phyloP scores from a whole-genome alignment of 2,797 vertebrate genomes.

The Siniperca undulata region DNA sequence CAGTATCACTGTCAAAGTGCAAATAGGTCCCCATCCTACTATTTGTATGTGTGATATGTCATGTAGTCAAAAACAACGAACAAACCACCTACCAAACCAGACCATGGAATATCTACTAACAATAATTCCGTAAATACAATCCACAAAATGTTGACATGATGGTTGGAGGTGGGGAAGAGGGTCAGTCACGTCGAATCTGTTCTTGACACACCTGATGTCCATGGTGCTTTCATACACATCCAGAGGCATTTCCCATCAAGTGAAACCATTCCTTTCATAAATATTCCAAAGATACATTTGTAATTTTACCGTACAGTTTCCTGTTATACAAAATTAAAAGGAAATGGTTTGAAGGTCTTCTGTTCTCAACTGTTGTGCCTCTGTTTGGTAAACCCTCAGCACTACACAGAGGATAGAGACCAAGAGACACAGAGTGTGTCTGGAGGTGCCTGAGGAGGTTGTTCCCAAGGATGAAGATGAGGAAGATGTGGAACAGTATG shows the following conservation, averaged over 20 bases:
- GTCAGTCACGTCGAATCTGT: neutral
- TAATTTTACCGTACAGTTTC: neutral
- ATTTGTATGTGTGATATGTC: neutral
- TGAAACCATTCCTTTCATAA: neutral
- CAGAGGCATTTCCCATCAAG: neutral
- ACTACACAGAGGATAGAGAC: conserved; percentile 95
- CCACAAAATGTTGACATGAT: neutral
- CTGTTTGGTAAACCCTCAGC: conserved; percentile 72
- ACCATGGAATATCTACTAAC: neutral
- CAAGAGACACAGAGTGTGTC: conserved; percentile 95
- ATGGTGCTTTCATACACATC: neutral
- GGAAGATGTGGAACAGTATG: conserved; percentile 73
- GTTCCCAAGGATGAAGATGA: conserved; percentile 88
- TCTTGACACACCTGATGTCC: neutral
- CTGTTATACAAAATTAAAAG: neutral
- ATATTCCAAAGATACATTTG: neutral
- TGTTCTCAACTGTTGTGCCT: neutral
- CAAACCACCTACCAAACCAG: too few relatives aligned
- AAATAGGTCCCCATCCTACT: neutral
- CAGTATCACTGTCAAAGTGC: neutral
- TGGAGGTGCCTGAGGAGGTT: conserved; percentile 94
- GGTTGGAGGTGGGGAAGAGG: neutral
- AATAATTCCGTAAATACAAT: neutral
- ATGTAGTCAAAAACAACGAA: too few relatives aligned
- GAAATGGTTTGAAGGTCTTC: neutral